Conservation (phyloP, 1,140 invertebrate genomes). For the Rhynchophorus ferrugineus region DNA sequence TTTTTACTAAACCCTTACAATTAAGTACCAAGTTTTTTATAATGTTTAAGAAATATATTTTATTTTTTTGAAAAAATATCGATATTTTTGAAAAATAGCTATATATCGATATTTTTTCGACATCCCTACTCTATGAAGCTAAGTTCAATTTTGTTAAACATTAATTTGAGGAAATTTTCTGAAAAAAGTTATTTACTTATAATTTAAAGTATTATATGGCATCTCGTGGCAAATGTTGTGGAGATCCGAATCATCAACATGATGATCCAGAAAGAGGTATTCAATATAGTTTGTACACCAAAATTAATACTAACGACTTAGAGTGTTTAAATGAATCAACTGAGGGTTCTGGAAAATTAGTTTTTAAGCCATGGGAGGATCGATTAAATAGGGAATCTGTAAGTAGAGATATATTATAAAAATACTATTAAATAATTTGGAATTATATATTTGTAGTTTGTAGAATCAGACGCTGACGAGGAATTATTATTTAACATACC, state of each 20-base stretch:
- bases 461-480: conserved; percentile 91
- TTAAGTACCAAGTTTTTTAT: too few species aligned
- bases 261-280: conserved; percentile 68
- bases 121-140: too few species aligned
- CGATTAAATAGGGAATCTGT: conserved; percentile 69
- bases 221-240: conserved; percentile 37
- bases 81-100: too few species aligned
- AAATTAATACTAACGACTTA: conserved; percentile 83
- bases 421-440: neutral
- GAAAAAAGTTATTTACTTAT: too few species aligned
- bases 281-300: conserved; percentile 80
- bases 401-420: conserved; percentile 24
- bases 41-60: too few species aligned
- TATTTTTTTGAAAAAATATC: too few species aligned
- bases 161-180: too few species aligned
- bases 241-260: conserved; percentile 29
- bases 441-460: conserved; percentile 56
- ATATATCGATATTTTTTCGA: too few species aligned
- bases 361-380: conserved; percentile 92
- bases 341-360: conserved; percentile 76
- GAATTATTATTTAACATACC: conserved; percentile 94
- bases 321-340: conserved; percentile 84
- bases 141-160: too few species aligned
- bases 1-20: too few species aligned
- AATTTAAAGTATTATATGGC: too few species aligned